Percentiles rank a stretch among this genome's conserved stretches.
Conservation (phyloP, 2,797 vertebrate genomes). For the Acomys russatus region DNA sequence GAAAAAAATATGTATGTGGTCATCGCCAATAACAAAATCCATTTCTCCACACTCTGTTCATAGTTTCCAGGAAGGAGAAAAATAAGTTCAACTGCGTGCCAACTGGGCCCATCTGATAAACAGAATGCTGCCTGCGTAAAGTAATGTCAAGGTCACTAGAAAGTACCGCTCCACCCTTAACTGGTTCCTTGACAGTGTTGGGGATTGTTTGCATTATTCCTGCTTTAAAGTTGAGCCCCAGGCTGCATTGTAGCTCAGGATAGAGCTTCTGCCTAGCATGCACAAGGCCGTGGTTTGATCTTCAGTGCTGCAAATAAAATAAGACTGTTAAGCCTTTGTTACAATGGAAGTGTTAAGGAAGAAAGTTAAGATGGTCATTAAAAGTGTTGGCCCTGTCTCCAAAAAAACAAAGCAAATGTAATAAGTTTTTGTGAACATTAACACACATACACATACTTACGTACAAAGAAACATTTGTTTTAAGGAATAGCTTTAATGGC, state of each 20-base stretch:
- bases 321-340: not conserved
- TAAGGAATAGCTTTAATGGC: not conserved
- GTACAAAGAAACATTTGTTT: not conserved
- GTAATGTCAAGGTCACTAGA: not conserved
- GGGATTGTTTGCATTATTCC: not conserved
- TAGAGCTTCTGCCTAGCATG: not conserved
- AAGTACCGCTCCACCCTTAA: not conserved
- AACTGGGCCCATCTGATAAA: not conserved
- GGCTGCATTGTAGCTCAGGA: not conserved
- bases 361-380: not conserved
- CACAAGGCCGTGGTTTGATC: not conserved
- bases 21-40: not conserved
- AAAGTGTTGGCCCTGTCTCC: not conserved
- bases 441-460: not conserved
- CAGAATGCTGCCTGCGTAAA: not conserved
- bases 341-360: constrained; percentile 30
- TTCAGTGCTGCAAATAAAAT: not conserved
- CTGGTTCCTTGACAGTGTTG: not conserved
- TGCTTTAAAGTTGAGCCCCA: not conserved
- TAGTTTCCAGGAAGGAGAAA: not conserved
- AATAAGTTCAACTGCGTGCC: not conserved
- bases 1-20: constrained; percentile 40
- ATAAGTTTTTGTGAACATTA: not conserved
- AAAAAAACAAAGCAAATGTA: constrained; percentile 34
- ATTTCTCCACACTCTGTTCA: not conserved